phyloP scores from a whole-genome alignment of 1,140 invertebrate species.

The Dysdera silvatica region DNA sequence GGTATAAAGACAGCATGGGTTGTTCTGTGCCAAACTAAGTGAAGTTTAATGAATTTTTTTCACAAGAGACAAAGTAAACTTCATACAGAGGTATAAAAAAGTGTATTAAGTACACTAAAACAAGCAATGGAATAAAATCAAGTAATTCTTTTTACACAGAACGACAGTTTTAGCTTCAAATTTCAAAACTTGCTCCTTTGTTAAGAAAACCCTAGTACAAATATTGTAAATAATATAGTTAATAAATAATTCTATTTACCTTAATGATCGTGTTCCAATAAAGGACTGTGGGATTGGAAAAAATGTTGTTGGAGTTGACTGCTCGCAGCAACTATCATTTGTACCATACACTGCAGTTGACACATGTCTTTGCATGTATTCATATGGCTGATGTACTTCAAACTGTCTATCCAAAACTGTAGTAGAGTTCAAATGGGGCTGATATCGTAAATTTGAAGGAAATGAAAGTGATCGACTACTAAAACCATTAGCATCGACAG shows the following conservation, averaged over 20 bases:
- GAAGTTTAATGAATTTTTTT: no score
- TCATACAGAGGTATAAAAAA: no score
- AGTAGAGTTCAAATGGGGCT: constrained; percentile 14
- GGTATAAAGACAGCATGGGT: no score
- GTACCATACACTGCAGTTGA: constrained; percentile 12
- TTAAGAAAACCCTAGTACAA: neutral
- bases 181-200: no score
- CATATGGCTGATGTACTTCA: constrained; percentile 28
- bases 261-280: constrained; percentile 22
- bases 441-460: constrained; percentile 18
- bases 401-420: constrained; percentile 16
- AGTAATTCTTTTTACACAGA: no score
- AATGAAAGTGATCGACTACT: neutral
- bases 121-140: no score
- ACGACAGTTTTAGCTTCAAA: no score
- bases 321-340: constrained; percentile 24
- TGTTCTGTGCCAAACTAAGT: no score
- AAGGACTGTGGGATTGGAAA: constrained; percentile 22
- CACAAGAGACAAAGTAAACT: no score
- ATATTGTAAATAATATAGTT: neutral
- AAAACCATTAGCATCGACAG: constrained; percentile 14
- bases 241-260: constrained; percentile 11
- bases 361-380: constrained; percentile 16
- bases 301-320: constrained; percentile 18
- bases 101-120: no score